Conservation (phyloP, 2,113 vertebrate genomes). For the Acanthisitta chloris region DNA sequence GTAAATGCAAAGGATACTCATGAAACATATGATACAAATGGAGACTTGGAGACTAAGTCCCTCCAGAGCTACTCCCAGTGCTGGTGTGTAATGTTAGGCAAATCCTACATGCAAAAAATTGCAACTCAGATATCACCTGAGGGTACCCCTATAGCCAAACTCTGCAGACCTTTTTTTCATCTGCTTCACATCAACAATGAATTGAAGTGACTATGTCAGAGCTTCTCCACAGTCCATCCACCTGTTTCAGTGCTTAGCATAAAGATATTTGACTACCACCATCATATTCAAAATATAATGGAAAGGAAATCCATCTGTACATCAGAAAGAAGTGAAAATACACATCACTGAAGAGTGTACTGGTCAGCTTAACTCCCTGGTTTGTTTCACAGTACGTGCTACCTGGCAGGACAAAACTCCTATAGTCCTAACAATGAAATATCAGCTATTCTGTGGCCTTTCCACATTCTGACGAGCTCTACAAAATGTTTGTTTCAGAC, state of each 20-base stretch:
- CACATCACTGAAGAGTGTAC: background rate
- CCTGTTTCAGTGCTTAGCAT: background rate
- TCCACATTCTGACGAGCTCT: background rate
- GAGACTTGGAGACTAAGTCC: background rate
- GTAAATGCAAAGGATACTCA: background rate
- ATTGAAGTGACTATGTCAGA: background rate
- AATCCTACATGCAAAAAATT: background rate
- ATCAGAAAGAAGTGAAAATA: background rate
- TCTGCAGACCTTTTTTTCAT: background rate
- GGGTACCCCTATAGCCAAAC: background rate
- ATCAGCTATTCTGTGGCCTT: background rate
- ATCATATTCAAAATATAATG: background rate
- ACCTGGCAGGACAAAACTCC: background rate
- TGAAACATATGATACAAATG: rapidly evolving
- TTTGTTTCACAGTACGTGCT: background rate
- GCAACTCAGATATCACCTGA: background rate
- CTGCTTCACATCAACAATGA: background rate
- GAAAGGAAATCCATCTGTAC: background rate
- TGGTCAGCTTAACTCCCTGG: background rate
- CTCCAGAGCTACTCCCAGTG: background rate
- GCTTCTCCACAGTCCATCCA: background rate
- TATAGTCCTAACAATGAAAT: background rate
- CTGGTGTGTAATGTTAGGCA: background rate
- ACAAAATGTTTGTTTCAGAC: background rate
- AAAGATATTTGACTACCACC: background rate